Percentiles rank a stretch among this genome's conserved stretches.
Conservation (phyloP, 2,113 vertebrate species). For the Ciconia stormi region DNA sequence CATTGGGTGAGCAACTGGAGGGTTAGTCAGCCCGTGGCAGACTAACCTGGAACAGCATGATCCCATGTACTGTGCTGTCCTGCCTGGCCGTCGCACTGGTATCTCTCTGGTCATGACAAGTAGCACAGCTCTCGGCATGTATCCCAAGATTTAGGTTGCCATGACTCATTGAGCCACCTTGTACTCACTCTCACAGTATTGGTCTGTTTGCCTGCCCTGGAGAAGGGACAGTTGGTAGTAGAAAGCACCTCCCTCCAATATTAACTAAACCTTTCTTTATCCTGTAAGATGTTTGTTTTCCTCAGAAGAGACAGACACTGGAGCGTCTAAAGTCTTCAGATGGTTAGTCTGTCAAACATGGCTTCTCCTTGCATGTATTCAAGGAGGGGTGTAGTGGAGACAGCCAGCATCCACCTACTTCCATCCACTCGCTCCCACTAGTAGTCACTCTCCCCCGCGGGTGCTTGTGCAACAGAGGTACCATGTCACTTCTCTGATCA, state of each 20-base stretch:
- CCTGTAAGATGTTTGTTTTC: not conserved
- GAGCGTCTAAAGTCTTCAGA: not conserved
- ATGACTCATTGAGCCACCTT: conserved; percentile 39
- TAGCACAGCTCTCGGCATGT: conserved; percentile 16
- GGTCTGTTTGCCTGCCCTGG: not conserved
- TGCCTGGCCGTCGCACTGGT: conserved; percentile 4
- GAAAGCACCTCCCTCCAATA: not conserved
- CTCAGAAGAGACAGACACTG: not conserved
- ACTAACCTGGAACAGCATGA: conserved; percentile 57
- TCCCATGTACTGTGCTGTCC: conserved; percentile 32
- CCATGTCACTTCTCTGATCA: not conserved
- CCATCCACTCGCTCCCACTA: not conserved
- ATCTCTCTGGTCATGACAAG: conserved; percentile 49
- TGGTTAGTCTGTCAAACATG: not conserved
- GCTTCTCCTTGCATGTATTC: not conserved
- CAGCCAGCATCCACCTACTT: not conserved
- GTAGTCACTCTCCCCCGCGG: not conserved
- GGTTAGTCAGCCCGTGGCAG: conserved; percentile 34
- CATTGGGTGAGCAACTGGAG: conserved; percentile 26
- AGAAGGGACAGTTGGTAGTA: not conserved
- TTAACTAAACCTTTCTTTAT: not conserved
- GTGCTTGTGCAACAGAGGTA: not conserved
- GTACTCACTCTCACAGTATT: not conserved
- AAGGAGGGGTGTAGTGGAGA: not conserved
- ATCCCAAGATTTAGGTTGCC: not conserved